Percentiles rank a stretch among this genome's conserved stretches.
Conservation (phyloP, 2,113 vertebrate genomes). For the Laterallus jamaicensis region DNA sequence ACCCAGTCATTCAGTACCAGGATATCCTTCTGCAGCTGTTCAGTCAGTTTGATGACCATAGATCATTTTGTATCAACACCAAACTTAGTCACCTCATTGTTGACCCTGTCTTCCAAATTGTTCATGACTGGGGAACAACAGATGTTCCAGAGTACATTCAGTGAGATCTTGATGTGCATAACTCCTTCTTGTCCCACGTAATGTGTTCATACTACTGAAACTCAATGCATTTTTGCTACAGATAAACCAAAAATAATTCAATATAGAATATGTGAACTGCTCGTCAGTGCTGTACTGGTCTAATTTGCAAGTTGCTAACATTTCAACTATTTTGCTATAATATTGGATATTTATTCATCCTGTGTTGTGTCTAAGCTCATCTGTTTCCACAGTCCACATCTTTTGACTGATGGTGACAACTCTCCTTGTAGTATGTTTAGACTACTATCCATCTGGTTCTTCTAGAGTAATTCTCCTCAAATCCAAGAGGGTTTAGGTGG, state of each 20-base stretch:
- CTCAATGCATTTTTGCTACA: neutral
- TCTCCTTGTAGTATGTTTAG: neutral
- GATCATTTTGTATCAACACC: constrained; percentile 31
- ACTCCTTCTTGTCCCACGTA: neutral
- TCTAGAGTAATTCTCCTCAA: neutral
- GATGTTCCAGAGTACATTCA: neutral
- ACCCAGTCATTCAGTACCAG: neutral
- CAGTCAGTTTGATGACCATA: constrained; percentile 45
- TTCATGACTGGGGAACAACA: neutral
- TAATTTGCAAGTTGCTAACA: neutral
- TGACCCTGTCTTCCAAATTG: constrained; percentile 5
- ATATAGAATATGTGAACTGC: neutral
- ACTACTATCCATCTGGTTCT: neutral
- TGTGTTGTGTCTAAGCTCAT: neutral
- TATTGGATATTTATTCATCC: neutral
- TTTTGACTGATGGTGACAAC: neutral
- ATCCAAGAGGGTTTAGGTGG: neutral
- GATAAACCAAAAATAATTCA: neutral
- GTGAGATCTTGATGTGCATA: neutral
- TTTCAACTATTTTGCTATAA: neutral
- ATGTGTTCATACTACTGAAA: neutral
- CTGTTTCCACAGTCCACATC: neutral
- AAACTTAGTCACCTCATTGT: neutral
- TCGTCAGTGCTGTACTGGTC: neutral
- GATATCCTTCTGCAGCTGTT: constrained; percentile 28